Conservation (phyloP, 2,797 vertebrate species). For the Bucorvus abyssinicus region DNA sequence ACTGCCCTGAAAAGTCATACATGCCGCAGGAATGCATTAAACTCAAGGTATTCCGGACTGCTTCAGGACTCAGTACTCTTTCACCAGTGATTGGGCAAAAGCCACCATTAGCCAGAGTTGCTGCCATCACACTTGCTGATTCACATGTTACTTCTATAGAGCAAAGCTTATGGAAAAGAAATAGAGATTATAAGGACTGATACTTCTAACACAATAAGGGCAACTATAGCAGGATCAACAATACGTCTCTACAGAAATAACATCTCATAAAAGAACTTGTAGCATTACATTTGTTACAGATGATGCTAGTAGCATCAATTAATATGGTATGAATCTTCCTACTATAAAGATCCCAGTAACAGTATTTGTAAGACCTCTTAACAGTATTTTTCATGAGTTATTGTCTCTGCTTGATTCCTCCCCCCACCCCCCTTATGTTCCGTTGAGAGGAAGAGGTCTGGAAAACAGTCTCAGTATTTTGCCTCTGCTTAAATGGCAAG, state of each 20-base stretch:
- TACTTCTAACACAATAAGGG: not conserved
- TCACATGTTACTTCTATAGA: constrained; percentile 98
- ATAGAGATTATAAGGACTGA: not conserved
- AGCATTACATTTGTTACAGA: constrained; percentile 7
- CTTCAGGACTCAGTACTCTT: constrained; percentile 92
- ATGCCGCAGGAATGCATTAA: constrained; percentile 99
- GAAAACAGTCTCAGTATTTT: constrained; percentile 39
- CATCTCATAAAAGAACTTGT: not conserved
- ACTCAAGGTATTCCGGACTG: constrained; percentile 93
- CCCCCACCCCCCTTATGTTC: not conserved
- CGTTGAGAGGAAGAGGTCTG: constrained; percentile 16
- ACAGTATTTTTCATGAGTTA: not conserved
- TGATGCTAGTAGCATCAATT: not conserved
- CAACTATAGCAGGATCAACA: not conserved
- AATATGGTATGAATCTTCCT: not conserved
- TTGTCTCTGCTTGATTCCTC: not conserved
- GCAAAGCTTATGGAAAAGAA: constrained; percentile 82
- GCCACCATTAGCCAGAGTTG: constrained; percentile 94
- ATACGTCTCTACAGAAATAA: not conserved
- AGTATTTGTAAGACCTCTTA: constrained; percentile 16
- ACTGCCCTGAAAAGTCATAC: constrained; percentile 98
- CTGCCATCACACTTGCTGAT: constrained; percentile 96
- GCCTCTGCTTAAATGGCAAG: constrained; percentile 30
- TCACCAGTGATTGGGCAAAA: constrained; percentile 99
- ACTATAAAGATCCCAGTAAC: constrained; percentile 5